Conservation (phyloP, 2,797 vertebrate genomes). For the Chloroceryle amazona region DNA sequence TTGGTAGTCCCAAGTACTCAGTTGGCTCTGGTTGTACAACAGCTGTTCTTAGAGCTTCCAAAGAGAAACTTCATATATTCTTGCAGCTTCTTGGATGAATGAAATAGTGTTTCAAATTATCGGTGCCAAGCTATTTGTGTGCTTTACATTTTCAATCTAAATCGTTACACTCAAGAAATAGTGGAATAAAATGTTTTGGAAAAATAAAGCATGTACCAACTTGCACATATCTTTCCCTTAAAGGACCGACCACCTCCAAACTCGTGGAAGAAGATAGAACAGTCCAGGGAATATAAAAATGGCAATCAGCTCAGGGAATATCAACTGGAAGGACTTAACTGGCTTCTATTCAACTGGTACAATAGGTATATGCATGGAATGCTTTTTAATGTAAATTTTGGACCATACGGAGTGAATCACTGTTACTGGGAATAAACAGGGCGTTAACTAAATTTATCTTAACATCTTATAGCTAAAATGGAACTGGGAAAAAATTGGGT, state of each 20-base stretch:
- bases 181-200: background rate
- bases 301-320: slow-evolving; percentile 99
- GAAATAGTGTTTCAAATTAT: background rate
- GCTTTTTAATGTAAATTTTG: background rate
- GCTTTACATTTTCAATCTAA: background rate
- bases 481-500: background rate
- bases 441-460: background rate
- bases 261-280: slow-evolving; percentile 97
- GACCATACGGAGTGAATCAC: background rate
- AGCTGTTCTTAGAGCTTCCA: background rate
- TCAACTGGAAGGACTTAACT: slow-evolving; percentile 98
- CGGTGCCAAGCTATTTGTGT: background rate
- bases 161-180: background rate
- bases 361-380: slow-evolving; percentile 88
- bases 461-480: background rate
- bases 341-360: slow-evolving; percentile 99
- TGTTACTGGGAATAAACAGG: background rate
- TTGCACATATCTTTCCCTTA: slow-evolving; percentile 8
- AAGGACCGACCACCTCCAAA: slow-evolving; percentile 95
- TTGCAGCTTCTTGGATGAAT: background rate
- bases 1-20: background rate
- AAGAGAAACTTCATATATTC: background rate
- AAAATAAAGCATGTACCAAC: background rate
- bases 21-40: background rate
- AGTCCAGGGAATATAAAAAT: slow-evolving; percentile 96